Percentiles rank a stretch among this genome's conserved stretches.
Evolutionary conservation across 2,888 invertebrate genomes (phyloP).

Genomic region (Eristalis tenax): DNA sequence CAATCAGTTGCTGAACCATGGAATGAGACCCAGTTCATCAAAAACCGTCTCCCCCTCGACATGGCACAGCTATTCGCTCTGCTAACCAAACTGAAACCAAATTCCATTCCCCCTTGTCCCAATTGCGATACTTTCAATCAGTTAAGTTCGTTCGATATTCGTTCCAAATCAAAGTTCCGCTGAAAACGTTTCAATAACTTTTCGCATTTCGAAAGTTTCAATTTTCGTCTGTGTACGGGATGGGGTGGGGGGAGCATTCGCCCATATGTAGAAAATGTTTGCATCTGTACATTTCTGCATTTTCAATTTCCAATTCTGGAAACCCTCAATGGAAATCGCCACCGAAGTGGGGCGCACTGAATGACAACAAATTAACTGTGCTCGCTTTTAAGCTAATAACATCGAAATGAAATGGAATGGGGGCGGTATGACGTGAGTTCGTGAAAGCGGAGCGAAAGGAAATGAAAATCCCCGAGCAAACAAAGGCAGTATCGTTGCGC

Average conservation of each 20-base stretch:
- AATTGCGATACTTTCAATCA: constrained; percentile 4
- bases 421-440: background rate
- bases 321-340: constrained; percentile 30
- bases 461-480: constrained; percentile 26
- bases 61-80: too few species aligned
- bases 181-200: constrained; percentile 39
- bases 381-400: constrained; percentile 63
- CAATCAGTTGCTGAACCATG: background rate
- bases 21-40: background rate
- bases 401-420: constrained; percentile 49
- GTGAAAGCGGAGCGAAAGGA: constrained; percentile 29
- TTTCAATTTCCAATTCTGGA: constrained; percentile 48
- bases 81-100: background rate
- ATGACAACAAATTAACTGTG: constrained; percentile 56
- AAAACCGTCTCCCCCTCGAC: background rate
- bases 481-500: constrained; percentile 23
- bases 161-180: background rate
- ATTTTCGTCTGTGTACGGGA: background rate
- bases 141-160: constrained; percentile 2
- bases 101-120: background rate
- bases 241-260: background rate
- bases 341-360: background rate
- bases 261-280: background rate
- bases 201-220: constrained; percentile 14
- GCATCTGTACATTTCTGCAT: constrained; percentile 32